A percentile compares a stretch with the other conserved stretches of the same genome.
phyloP scores from a whole-genome alignment of 1,140 invertebrate genomes.

The Eumaeus atala region DNA sequence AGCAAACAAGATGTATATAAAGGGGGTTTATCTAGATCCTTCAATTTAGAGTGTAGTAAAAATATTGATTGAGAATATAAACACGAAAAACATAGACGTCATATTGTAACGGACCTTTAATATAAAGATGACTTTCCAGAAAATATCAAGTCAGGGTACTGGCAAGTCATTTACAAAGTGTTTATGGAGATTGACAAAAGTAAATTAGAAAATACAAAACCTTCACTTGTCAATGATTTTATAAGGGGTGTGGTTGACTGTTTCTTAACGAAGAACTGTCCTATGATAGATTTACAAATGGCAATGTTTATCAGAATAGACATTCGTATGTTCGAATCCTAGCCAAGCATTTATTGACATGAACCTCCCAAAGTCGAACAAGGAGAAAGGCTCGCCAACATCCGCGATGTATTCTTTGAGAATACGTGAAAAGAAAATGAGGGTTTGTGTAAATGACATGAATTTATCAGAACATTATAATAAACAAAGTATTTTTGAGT shows the following conservation, averaged over 20 bases:
- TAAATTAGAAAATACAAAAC: slow-evolving; percentile 30
- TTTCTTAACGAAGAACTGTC: slow-evolving; percentile 20
- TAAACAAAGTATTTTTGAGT: slow-evolving; percentile 40
- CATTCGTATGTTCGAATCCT: slow-evolving; percentile 32
- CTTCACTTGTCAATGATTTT: slow-evolving; percentile 24
- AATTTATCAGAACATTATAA: slow-evolving; percentile 32
- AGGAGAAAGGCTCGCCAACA: slow-evolving; percentile 24
- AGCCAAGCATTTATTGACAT: slow-evolving; percentile 37
- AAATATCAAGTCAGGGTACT: slow-evolving; percentile 36
- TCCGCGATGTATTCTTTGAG: slow-evolving; percentile 34
- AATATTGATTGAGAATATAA: slow-evolving; percentile 25
- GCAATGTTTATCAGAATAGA: not conserved
- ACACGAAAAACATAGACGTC: slow-evolving; percentile 17
- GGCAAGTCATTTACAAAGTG: slow-evolving; percentile 25
- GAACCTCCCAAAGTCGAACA: slow-evolving; percentile 32
- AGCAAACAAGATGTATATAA: slow-evolving; percentile 22
- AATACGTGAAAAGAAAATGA: slow-evolving; percentile 14
- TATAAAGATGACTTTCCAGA: slow-evolving; percentile 25
- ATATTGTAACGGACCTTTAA: slow-evolving; percentile 18
- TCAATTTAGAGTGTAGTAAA: slow-evolving; percentile 34
- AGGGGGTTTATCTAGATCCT: slow-evolving; percentile 20
- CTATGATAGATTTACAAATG: slow-evolving; percentile 2
- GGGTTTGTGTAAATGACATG: slow-evolving; percentile 5
- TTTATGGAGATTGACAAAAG: slow-evolving; percentile 22
- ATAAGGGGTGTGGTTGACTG: slow-evolving; percentile 21